Evolutionary conservation across 2,888 invertebrate genomes (phyloP).

Genomic region (Podabrus alpinus): DNA sequence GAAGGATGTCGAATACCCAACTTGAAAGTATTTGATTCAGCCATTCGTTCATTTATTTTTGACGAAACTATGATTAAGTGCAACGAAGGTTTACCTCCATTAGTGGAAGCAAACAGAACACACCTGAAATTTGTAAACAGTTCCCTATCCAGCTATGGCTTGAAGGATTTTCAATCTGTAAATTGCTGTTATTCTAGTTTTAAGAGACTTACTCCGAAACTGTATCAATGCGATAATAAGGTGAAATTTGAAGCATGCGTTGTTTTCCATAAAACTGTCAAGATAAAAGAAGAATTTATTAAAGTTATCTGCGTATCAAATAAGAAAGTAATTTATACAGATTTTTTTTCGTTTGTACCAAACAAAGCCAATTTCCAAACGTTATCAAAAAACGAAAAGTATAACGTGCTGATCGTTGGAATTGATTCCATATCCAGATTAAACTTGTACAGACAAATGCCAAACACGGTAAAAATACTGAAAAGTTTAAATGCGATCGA

Average conservation of each 20-base stretch:
- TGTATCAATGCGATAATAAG: slow-evolving; percentile 58
- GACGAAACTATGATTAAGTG: slow-evolving; percentile 58
- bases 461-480: slow-evolving; percentile 67
- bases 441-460: slow-evolving; percentile 85
- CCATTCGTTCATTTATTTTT: slow-evolving; percentile 60
- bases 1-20: slow-evolving; percentile 71
- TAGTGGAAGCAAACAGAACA: slow-evolving; percentile 63
- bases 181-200: slow-evolving; percentile 68
- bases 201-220: slow-evolving; percentile 59
- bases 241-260: slow-evolving; percentile 58
- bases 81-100: slow-evolving; percentile 57
- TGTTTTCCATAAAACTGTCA: slow-evolving; percentile 55
- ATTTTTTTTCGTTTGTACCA: slow-evolving; percentile 70
- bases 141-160: slow-evolving; percentile 58
- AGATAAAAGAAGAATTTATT: slow-evolving; percentile 67
- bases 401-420: slow-evolving; percentile 80
- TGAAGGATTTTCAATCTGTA: slow-evolving; percentile 56
- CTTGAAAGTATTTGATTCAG: slow-evolving; percentile 64
- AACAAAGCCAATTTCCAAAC: slow-evolving; percentile 45
- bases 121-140: slow-evolving; percentile 61
- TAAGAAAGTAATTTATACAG: slow-evolving; percentile 63
- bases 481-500: slow-evolving; percentile 69
- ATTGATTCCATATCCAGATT: slow-evolving; percentile 84
- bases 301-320: slow-evolving; percentile 66
- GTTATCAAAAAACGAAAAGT: background rate